phyloP scores from a whole-genome alignment of 2,797 vertebrate species.

The Enteromius paludinosus region DNA sequence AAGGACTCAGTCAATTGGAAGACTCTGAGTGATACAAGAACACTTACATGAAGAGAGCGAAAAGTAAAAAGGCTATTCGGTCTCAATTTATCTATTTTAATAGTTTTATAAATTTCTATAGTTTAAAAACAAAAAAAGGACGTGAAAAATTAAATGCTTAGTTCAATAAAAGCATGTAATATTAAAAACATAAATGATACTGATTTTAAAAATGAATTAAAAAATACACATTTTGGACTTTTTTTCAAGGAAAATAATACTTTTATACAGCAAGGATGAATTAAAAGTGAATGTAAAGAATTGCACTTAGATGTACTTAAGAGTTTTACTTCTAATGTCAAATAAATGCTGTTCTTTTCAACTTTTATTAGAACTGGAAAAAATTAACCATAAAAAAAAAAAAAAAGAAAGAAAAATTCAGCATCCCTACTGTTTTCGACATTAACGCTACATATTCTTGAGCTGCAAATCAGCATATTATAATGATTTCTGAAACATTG shows the following conservation, averaged over 20 bases:
- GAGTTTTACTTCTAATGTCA: not conserved
- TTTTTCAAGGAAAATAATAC: not conserved
- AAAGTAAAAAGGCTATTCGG: not conserved
- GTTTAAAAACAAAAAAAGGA: too few relatives aligned
- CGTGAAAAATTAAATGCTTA: not conserved
- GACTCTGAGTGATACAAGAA: not conserved
- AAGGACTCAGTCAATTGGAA: slow-evolving; percentile 2
- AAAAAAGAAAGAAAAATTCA: not conserved
- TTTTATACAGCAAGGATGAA: not conserved
- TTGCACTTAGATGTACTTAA: not conserved
- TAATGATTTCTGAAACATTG: not conserved
- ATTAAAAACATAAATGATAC: not conserved
- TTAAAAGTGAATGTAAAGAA: not conserved
- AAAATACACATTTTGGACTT: not conserved
- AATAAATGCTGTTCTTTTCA: not conserved
- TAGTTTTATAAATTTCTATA: too few relatives aligned
- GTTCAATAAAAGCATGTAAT: not conserved
- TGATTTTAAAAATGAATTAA: not conserved
- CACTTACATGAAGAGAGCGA: not conserved
- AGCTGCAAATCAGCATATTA: not conserved
- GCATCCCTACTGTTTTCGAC: not conserved
- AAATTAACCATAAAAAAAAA: not conserved
- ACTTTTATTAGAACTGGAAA: not conserved
- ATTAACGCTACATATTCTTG: not conserved
- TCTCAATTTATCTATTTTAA: not conserved